Evolutionary conservation across 2,888 invertebrate species (phyloP).

Genomic region (Zaprionus lineosus): DNA sequence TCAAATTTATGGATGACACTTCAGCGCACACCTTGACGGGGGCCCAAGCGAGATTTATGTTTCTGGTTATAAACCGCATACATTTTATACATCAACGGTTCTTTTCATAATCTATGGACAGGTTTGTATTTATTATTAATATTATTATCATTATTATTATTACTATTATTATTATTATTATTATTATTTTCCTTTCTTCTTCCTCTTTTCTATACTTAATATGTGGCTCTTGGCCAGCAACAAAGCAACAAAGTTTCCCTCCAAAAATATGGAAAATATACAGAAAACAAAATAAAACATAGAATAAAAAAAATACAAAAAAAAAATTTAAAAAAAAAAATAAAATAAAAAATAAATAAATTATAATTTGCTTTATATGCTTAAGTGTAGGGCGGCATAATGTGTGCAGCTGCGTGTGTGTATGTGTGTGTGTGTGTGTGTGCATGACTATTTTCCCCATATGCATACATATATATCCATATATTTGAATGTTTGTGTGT

Average conservation of each 20-base stretch:
- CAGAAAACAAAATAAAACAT: no score
- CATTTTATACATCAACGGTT: slow-evolving; percentile 70
- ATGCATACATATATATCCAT: background rate
- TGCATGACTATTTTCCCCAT: slow-evolving; percentile 18
- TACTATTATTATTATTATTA: slow-evolving; percentile 15
- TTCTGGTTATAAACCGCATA: slow-evolving; percentile 37
- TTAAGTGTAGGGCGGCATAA: slow-evolving; percentile 50
- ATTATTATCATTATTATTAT: slow-evolving; percentile 23
- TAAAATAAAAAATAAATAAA: slow-evolving; percentile 39
- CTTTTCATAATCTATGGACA: slow-evolving; percentile 68
- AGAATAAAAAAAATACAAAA: no score
- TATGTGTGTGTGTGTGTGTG: slow-evolving; percentile 5
- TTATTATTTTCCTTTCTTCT: slow-evolving; percentile 12
- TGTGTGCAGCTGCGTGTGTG: slow-evolving; percentile 10
- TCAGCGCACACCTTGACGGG: slow-evolving; percentile 46
- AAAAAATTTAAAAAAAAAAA: slow-evolving; percentile 12
- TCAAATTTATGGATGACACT: slow-evolving; percentile 69
- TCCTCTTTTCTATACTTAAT: slow-evolving; percentile 24
- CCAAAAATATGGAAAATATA: no score
- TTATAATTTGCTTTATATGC: slow-evolving; percentile 67
- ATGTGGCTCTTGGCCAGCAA: slow-evolving; percentile 14
- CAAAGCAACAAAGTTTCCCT: slow-evolving; percentile 16
- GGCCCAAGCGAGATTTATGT: slow-evolving; percentile 59
- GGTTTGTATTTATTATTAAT: slow-evolving; percentile 50
- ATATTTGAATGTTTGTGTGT: no score